phyloP scores from a whole-genome alignment of 1,140 invertebrate genomes.

The Hirudo medicinalis region DNA sequence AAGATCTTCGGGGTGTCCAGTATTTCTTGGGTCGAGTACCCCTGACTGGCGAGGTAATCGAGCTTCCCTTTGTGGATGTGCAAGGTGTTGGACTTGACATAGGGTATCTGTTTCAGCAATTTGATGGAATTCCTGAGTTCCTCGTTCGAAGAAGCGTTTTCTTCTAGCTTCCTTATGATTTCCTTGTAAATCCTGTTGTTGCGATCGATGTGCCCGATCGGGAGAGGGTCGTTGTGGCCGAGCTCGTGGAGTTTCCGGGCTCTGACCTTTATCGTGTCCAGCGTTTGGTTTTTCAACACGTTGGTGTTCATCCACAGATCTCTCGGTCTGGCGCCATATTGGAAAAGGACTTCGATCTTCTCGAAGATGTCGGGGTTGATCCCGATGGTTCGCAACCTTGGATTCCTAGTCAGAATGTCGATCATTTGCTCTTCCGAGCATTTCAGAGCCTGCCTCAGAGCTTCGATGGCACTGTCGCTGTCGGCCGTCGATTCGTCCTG shows the following conservation, averaged over 20 bases:
- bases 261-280: background rate
- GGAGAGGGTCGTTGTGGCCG: constrained; percentile 13
- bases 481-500: background rate
- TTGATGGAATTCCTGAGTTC: background rate
- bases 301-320: background rate
- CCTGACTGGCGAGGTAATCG: background rate
- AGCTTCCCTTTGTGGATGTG: background rate
- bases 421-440: constrained; percentile 8
- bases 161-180: background rate
- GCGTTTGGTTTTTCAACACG: background rate
- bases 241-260: background rate
- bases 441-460: background rate
- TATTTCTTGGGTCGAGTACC: background rate
- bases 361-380: background rate
- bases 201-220: background rate
- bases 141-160: background rate
- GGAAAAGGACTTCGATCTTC: constrained; percentile 4
- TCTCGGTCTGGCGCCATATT: background rate
- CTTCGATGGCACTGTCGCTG: background rate
- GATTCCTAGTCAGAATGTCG: constrained; percentile 13
- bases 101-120: background rate
- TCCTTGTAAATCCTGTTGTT: background rate
- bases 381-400: background rate
- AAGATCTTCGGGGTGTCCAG: background rate
- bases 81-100: background rate